phyloP scores from a whole-genome alignment of 2,797 vertebrate genomes.

The Myotis planiceps region DNA sequence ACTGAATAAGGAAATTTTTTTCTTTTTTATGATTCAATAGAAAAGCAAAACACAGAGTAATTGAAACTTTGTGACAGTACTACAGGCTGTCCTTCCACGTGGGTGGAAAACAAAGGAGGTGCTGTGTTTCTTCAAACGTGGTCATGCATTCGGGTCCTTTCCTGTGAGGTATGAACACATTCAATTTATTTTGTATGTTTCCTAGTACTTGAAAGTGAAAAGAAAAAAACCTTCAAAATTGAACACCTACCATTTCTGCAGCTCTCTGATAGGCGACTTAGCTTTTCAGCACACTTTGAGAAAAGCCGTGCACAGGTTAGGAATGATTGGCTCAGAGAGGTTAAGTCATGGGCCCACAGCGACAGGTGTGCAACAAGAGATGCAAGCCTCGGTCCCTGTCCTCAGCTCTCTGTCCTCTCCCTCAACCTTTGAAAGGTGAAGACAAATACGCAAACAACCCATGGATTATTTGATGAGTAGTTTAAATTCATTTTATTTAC shows the following conservation, averaged over 20 bases:
- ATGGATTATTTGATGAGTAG: neutral
- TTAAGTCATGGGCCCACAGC: neutral
- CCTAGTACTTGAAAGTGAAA: neutral
- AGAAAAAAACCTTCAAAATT: no score
- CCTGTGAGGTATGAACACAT: neutral
- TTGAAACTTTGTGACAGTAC: neutral
- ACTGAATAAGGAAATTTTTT: neutral
- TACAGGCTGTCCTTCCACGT: neutral
- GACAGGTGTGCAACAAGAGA: neutral
- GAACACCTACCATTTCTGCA: neutral
- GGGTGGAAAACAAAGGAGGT: neutral
- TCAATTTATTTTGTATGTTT: neutral
- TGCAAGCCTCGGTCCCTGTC: rapidly evolving
- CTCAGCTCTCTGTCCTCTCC: neutral
- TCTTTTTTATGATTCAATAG: neutral
- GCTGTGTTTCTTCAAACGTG: neutral
- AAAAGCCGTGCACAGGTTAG: neutral
- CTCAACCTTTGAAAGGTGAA: neutral
- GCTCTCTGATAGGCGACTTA: neutral
- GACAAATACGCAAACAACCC: neutral
- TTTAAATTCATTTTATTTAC: conserved; percentile 42
- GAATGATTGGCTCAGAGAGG: neutral
- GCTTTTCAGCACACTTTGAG: neutral
- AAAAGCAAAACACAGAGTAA: neutral
- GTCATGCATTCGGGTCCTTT: neutral